A percentile compares a stretch with the other conserved stretches of the same genome.
Conservation (phyloP, 2,113 vertebrate genomes). For the Trochalopteron elliotii region DNA sequence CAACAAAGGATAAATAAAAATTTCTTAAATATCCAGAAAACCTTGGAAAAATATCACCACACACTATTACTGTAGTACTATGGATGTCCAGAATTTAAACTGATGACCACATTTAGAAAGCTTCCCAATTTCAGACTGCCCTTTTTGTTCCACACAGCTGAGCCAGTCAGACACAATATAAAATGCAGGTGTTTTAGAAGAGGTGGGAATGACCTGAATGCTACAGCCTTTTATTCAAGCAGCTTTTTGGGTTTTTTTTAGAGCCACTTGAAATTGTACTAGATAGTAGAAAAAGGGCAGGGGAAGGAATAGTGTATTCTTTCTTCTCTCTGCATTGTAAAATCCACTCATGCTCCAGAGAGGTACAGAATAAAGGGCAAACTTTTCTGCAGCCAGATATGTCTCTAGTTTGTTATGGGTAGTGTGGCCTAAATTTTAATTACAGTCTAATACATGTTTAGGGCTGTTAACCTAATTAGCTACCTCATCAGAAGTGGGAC, state of each 20-base stretch:
- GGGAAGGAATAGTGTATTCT: not conserved
- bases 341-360: not conserved
- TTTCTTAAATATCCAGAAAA: not conserved
- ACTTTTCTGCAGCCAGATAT: not conserved
- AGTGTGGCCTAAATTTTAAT: slow-evolving; percentile 28
- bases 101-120: not conserved
- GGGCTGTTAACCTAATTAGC: slow-evolving; percentile 12
- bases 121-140: not conserved
- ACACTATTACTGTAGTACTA: not conserved
- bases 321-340: not conserved
- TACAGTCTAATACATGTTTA: not conserved
- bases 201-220: not conserved
- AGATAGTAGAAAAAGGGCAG: not conserved
- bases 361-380: not conserved
- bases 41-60: not conserved
- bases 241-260: not conserved
- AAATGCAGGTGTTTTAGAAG: not conserved
- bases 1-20: not conserved
- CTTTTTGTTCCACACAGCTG: not conserved
- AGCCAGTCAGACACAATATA: not conserved
- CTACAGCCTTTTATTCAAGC: not conserved
- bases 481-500: not conserved
- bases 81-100: not conserved
- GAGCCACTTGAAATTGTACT: not conserved
- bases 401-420: not conserved